phyloP scores from a whole-genome alignment of 53 echinoderm and acorn worm genomes.

The Temnopleurus reevesii region DNA sequence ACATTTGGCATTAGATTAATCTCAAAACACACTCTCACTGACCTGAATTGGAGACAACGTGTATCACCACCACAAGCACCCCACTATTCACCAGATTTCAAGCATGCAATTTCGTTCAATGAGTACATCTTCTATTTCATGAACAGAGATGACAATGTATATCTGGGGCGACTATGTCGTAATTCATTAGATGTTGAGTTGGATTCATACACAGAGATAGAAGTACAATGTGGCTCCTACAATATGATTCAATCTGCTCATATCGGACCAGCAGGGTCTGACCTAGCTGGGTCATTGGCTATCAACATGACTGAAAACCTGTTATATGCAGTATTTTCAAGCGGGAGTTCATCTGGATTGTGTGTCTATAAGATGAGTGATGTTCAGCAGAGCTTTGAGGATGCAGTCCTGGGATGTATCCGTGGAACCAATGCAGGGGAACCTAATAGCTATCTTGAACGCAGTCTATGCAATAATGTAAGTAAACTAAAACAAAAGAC shows the following conservation, averaged over 20 bases:
- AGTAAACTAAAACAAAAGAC: background rate
- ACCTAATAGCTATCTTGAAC: background rate
- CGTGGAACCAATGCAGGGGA: background rate
- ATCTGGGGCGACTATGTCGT: background rate
- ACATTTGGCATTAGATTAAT: background rate
- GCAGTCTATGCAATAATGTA: background rate
- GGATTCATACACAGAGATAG: background rate
- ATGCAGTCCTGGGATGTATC: conserved; percentile 6
- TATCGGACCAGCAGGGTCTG: background rate
- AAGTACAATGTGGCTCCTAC: background rate
- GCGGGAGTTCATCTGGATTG: background rate
- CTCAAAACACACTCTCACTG: background rate
- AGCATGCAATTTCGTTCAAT: background rate
- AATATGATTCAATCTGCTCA: background rate
- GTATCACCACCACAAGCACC: background rate
- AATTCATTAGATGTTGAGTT: background rate
- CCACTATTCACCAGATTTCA: background rate
- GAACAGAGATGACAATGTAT: background rate
- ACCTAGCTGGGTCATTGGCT: background rate
- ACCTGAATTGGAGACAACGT: background rate
- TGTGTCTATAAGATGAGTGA: conserved; percentile 72
- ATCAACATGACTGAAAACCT: background rate
- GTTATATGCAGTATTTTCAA: background rate
- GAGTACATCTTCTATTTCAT: background rate
- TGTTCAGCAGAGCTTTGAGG: conserved; percentile 60